A percentile compares a stretch with the other conserved stretches of the same genome.
These are phyloP conservation scores for Argya squamiceps DNA, from an alignment of 2,797 vertebrate genomes.

Conservation along the genomic window DNA sequence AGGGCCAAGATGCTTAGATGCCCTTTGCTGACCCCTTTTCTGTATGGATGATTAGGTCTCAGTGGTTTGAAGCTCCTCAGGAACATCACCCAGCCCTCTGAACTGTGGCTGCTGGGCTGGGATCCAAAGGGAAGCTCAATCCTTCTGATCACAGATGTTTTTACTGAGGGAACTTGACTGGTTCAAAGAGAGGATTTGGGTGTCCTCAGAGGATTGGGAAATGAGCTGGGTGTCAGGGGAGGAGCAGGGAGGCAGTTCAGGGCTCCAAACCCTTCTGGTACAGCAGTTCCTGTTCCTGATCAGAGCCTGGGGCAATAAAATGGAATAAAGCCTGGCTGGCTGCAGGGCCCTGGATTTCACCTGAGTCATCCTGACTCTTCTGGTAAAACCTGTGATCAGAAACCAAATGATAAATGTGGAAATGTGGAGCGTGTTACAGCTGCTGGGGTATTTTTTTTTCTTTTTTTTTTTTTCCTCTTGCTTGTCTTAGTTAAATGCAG, in stretches of 20 bases:
- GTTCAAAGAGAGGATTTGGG: background rate
- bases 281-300: background rate
- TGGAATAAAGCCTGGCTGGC: background rate
- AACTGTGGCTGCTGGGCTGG: fast-evolving
- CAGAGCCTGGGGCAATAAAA: fast-evolving
- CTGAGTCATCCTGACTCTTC: constrained; percentile 22
- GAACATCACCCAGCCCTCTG: background rate
- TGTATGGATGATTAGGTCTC: background rate
- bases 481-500: background rate
- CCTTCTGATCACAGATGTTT: fast-evolving
- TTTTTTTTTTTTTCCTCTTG: fast-evolving
- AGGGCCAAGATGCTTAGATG: background rate
- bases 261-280: background rate
- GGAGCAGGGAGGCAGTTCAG: background rate
- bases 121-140: fast-evolving
- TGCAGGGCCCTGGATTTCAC: background rate
- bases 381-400: background rate
- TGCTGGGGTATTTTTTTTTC: fast-evolving
- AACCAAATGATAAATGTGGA: background rate
- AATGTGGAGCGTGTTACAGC: background rate
- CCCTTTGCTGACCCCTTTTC: background rate
- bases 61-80: background rate
- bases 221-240: background rate
- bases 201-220: background rate
- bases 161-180: background rate